Evolutionary conservation across 2,888 invertebrate species (phyloP).

Genomic region (Aspidiotus rigidus): DNA sequence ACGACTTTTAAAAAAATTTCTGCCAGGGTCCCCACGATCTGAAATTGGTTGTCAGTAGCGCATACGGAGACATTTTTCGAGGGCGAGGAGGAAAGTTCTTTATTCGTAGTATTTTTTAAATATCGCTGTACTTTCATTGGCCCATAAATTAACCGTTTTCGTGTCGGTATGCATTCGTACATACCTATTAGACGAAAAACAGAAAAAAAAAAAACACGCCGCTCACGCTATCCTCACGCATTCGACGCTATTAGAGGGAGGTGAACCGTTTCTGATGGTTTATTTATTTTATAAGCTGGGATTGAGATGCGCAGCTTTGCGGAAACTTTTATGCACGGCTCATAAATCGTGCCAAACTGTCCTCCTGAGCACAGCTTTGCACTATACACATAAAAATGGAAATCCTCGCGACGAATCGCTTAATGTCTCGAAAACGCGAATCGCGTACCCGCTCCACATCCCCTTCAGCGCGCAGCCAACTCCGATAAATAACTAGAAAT

Average conservation of each 20-base stretch:
- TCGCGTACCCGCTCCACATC: conserved; percentile 1
- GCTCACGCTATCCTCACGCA: too few relatives aligned
- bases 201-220: neutral
- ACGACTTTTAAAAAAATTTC: too few relatives aligned
- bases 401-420: conserved; percentile 34
- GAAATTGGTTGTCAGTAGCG: too few relatives aligned
- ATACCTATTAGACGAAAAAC: conserved; percentile 17
- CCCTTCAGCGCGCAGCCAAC: neutral
- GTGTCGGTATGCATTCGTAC: neutral
- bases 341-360: conserved; percentile 33
- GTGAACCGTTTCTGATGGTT: conserved; percentile 32
- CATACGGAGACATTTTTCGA: too few relatives aligned
- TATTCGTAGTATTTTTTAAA: neutral
- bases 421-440: conserved; percentile 33
- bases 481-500: conserved; percentile 29
- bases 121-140: conserved; percentile 25
- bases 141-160: conserved; percentile 29
- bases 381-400: conserved; percentile 33
- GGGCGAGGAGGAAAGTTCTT: too few relatives aligned
- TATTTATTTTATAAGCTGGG: conserved; percentile 33
- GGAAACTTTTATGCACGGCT: conserved; percentile 34
- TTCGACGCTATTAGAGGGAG: conserved; percentile 9
- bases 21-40: too few relatives aligned
- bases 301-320: conserved; percentile 34
- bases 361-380: conserved; percentile 33